Conservation (phyloP, 2,113 vertebrate species). For the Galbula dea region DNA sequence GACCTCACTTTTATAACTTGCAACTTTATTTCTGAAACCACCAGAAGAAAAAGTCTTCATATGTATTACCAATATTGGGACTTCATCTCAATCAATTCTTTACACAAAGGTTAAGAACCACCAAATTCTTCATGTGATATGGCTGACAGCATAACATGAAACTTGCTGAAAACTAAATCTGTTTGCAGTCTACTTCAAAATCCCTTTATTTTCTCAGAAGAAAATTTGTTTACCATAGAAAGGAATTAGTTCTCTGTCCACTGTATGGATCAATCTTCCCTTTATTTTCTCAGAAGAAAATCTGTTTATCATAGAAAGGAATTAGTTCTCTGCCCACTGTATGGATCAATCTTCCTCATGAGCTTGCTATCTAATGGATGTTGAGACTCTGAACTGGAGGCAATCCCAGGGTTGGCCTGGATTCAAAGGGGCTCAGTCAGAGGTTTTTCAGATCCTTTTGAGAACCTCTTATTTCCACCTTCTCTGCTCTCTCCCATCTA, state of each 20-base stretch:
- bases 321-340: neutral
- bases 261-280: neutral
- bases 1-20: neutral
- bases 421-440: neutral
- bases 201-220: neutral
- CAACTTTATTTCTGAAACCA: neutral
- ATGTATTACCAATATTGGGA: neutral
- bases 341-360: neutral
- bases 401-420: neutral
- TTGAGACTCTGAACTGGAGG: neutral
- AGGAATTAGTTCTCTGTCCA: neutral
- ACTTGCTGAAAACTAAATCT: neutral
- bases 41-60: neutral
- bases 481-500: neutral
- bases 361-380: neutral
- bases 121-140: neutral
- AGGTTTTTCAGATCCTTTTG: neutral
- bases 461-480: neutral
- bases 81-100: neutral
- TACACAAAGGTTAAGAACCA: neutral
- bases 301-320: neutral
- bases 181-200: neutral
- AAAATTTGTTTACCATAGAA: neutral
- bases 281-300: no score
- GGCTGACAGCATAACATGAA: neutral